These are phyloP conservation scores for Amia ocellicauda DNA, from an alignment of 2,113 vertebrate species.

Conservation along the genomic window DNA sequence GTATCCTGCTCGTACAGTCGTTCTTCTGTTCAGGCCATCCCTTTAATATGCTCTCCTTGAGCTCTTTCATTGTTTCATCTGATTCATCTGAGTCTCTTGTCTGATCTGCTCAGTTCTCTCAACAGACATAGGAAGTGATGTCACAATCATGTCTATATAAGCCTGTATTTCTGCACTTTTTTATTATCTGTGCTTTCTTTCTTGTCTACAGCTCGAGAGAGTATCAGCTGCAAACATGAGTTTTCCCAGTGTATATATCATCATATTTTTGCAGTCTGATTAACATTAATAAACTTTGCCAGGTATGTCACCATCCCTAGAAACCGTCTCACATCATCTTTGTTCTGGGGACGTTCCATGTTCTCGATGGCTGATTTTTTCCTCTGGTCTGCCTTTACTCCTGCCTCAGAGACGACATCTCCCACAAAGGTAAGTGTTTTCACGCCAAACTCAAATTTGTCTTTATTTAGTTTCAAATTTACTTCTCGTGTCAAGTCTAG, in stretches of 20 bases:
- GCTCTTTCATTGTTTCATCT: slow-evolving; percentile 12
- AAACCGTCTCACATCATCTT: slow-evolving; percentile 23
- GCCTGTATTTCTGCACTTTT: slow-evolving; percentile 20
- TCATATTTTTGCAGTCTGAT: slow-evolving; percentile 28
- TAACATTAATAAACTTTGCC: slow-evolving; percentile 21
- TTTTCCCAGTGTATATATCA: slow-evolving; percentile 25
- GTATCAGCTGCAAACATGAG: slow-evolving; percentile 24
- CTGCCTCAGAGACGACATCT: slow-evolving; percentile 27
- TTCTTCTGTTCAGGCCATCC: slow-evolving; percentile 7
- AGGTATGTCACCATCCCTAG: slow-evolving; percentile 30
- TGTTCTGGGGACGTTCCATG: slow-evolving; percentile 13
- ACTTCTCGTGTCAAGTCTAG: slow-evolving; percentile 4
- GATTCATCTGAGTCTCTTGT: slow-evolving; percentile 8
- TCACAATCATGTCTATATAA: slow-evolving; percentile 25
- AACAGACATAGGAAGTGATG: slow-evolving; percentile 8
- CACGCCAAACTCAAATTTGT: slow-evolving; percentile 29
- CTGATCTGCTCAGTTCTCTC: slow-evolving; percentile 19
- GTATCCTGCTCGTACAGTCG: neutral
- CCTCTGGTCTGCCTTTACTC: slow-evolving; percentile 19
- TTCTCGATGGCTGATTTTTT: slow-evolving; percentile 28
- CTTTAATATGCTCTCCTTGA: slow-evolving; percentile 1
- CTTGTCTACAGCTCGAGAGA: slow-evolving; percentile 14
- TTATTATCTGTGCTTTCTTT: neutral
- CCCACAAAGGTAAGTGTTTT: slow-evolving; percentile 23
- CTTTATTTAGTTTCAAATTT: slow-evolving; percentile 24